A percentile compares a stretch with the other conserved stretches of the same genome.
phyloP scores from a whole-genome alignment of 23 tunicate species.

The Halocynthia aurantium region DNA sequence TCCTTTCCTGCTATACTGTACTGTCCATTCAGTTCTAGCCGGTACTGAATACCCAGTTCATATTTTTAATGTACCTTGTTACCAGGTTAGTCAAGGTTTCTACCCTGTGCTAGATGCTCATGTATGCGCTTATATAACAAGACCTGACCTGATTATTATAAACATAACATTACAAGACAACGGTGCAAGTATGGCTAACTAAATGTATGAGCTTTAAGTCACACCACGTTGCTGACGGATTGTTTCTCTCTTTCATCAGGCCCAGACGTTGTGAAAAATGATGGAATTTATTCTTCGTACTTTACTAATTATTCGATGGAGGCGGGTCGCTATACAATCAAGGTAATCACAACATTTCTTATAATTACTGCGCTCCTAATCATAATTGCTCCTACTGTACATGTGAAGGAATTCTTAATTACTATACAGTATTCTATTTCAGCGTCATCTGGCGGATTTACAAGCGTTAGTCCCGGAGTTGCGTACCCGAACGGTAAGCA shows the following conservation, averaged over 20 bases:
- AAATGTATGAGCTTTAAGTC: not conserved
- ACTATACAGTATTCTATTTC: too few relatives aligned
- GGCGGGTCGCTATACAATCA: conserved; percentile 52
- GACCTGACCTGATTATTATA: conserved; percentile 18
- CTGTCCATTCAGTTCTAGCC: too few relatives aligned
- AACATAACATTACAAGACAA: conserved; percentile 17
- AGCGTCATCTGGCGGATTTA: too few relatives aligned
- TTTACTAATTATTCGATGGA: conserved; percentile 29
- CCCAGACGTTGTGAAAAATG: conserved; percentile 42
- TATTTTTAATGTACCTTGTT: too few relatives aligned
- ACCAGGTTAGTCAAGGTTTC: conserved; percentile 51
- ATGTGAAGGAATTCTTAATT: too few relatives aligned
- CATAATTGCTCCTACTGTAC: too few relatives aligned
- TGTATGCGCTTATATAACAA: conserved; percentile 17
- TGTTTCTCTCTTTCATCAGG: conserved; percentile 25
- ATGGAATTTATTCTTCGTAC: conserved; percentile 69
- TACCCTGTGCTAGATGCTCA: conserved; percentile 27
- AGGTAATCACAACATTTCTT: conserved; percentile 19
- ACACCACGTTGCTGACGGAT: not conserved
- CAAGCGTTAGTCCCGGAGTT: conserved; percentile 1
- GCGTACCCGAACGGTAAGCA: conserved; percentile 8
- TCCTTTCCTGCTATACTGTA: too few relatives aligned
- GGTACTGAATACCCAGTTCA: too few relatives aligned
- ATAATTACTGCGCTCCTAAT: too few relatives aligned
- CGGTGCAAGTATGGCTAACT: conserved; percentile 35